Percentiles rank a stretch among this genome's conserved stretches.
phyloP scores from a whole-genome alignment of 2,888 invertebrate genomes.

The Cerceris ruficornis region DNA sequence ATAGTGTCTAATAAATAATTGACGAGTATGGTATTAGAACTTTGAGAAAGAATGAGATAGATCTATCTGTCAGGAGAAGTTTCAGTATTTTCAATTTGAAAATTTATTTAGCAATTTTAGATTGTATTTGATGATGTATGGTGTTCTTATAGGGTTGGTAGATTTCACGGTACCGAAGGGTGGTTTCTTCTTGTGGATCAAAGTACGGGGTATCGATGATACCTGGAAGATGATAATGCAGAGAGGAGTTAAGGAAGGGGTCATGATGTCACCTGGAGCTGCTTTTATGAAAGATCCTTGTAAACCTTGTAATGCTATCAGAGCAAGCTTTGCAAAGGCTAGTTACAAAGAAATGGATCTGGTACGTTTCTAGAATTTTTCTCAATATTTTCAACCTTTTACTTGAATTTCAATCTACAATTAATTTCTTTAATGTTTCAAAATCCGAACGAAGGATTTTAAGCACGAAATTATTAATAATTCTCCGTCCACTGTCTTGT shows the following conservation, averaged over 20 bases:
- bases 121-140: too few relatives aligned
- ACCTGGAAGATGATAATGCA: slow-evolving; percentile 89
- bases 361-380: slow-evolving; percentile 72
- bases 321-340: slow-evolving; percentile 89
- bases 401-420: too few relatives aligned
- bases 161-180: slow-evolving; percentile 87
- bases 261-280: slow-evolving; percentile 89
- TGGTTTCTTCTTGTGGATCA: slow-evolving; percentile 91
- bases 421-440: too few relatives aligned
- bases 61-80: too few relatives aligned
- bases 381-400: background rate
- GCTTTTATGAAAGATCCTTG: slow-evolving; percentile 87
- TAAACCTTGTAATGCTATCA: slow-evolving; percentile 86
- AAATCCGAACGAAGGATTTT: too few relatives aligned
- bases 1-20: too few relatives aligned
- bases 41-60: too few relatives aligned
- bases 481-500: too few relatives aligned
- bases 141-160: slow-evolving; percentile 82
- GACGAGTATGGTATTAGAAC: too few relatives aligned
- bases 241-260: slow-evolving; percentile 86
- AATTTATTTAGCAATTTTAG: too few relatives aligned
- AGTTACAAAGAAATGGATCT: slow-evolving; percentile 85
- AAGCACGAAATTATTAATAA: too few relatives aligned
- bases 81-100: too few relatives aligned
- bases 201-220: slow-evolving; percentile 86